Percentiles rank a stretch among this genome's conserved stretches.
Conservation (phyloP, 2,888 invertebrate genomes). For the Saturnia pavonia region DNA sequence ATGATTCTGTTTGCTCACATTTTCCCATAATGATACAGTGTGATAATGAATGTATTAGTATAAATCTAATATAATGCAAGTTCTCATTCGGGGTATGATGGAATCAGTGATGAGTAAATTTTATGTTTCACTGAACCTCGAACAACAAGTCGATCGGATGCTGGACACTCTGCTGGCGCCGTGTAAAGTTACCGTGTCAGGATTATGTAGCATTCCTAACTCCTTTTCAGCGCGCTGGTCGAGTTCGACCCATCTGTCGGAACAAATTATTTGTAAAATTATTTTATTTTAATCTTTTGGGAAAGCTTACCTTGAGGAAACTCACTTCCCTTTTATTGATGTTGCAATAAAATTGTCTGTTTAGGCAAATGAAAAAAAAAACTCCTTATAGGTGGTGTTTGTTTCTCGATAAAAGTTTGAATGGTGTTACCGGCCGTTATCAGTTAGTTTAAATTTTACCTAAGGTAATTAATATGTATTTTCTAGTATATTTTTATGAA, state of each 20-base stretch:
- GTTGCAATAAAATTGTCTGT: too few species aligned
- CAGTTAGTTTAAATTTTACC: too few species aligned
- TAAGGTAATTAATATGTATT: too few species aligned
- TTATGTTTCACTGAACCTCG: conserved; percentile 54
- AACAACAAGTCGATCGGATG: conserved; percentile 67
- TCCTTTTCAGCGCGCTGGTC: conserved; percentile 83
- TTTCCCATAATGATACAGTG: not conserved
- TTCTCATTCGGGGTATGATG: not conserved
- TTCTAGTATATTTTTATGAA: too few species aligned
- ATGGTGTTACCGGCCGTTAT: too few species aligned
- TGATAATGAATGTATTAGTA: not conserved
- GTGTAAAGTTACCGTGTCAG: conserved; percentile 68
- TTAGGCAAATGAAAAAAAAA: too few species aligned
- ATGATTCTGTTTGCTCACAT: not conserved
- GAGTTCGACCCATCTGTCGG: conserved; percentile 77
- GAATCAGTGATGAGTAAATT: not conserved
- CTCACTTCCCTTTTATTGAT: too few species aligned
- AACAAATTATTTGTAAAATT: conserved; percentile 17
- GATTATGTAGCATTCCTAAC: conserved; percentile 74
- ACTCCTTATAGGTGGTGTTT: too few species aligned
- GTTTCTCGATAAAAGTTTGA: too few species aligned
- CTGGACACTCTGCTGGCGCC: conserved; percentile 68
- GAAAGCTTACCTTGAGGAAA: too few species aligned
- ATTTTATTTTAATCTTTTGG: too few species aligned
- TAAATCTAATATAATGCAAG: not conserved